These are phyloP conservation scores for Dolomedes plantarius DNA, from an alignment of 2,888 invertebrate genomes.

Conservation along the genomic window DNA sequence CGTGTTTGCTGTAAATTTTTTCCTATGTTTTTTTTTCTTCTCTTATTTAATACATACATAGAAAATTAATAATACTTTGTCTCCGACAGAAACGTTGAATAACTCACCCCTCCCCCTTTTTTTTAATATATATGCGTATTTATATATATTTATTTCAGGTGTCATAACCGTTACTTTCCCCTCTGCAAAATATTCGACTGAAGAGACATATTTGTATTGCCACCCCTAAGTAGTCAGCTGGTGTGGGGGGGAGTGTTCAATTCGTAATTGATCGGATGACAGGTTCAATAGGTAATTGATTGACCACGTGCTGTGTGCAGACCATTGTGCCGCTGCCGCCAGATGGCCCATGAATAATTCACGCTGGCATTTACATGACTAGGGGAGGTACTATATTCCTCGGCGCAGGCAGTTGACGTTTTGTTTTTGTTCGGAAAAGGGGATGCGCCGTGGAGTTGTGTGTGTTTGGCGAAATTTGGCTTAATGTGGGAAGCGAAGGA, in stretches of 20 bases:
- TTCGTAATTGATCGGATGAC: constrained; percentile 72
- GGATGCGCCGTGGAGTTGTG: not conserved
- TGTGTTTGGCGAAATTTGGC: not conserved
- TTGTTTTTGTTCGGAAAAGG: constrained; percentile 29
- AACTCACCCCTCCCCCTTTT: too few relatives aligned
- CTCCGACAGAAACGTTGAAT: too few relatives aligned
- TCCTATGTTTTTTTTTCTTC: too few relatives aligned
- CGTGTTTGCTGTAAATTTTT: too few relatives aligned
- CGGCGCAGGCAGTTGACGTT: not conserved
- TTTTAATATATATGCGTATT: too few relatives aligned
- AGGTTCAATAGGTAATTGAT: constrained; percentile 72
- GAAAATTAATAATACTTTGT: too few relatives aligned
- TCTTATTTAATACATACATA: too few relatives aligned
- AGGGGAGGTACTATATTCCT: constrained; percentile 25
- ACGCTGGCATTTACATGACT: constrained; percentile 61
- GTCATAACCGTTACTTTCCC: not conserved
- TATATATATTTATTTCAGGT: too few relatives aligned
- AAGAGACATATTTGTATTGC: constrained; percentile 5
- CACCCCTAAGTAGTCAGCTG: constrained; percentile 55
- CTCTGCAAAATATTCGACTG: not conserved
- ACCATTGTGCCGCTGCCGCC: constrained; percentile 36
- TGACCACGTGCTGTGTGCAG: constrained; percentile 59
- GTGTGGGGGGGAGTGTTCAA: constrained; percentile 58
- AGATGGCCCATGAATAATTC: constrained; percentile 70
- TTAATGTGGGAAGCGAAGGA: not conserved